Evolutionary conservation across 1,140 invertebrate genomes (phyloP), one percentile per base, ranked within the genome.

Genomic region (Proctacanthus coquilletti): DNA sequence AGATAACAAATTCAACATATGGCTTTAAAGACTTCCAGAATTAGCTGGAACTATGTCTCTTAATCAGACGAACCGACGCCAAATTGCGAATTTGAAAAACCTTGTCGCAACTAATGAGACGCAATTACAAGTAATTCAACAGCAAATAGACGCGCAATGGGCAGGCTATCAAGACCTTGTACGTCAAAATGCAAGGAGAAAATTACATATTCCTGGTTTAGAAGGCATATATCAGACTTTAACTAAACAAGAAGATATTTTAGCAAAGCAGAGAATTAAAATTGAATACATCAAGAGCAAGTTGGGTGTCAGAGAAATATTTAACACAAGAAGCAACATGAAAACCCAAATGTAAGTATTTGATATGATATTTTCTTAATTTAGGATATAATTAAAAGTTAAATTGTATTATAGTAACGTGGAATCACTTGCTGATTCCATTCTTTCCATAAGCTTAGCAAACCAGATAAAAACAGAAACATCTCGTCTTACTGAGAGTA

Each of bases 171-270:
- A 63, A 45, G 61, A 69, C 39, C 56, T 66, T 35, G 51, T 62
- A 13, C 54, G 61, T 2, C 64, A 64, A 39, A 64, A 63, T 25
- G 50, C 49, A 20, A 62, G 53, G 27, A 52, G 60, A 11, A 58
- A 53, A 40, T 54, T 64, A 50, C 62, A 62, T 46, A 69, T 74
- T 44, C 69, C 70, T 2, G 72, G 68, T 2, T 48, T 78, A 42
- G 76, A 80, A 49, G 66, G 70, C 18, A 69, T 80, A 4, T 80
- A 77, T 52, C 72, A 77, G 50, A 67, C 72, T 0, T 61, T 80
- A 41, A 69, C 75, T 8, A 67, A 64, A 21, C 71, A 78, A 25
- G 70, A 70, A 43, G 72, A 74, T 36, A 65, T 72, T 11, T 45
- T 74, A 3, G 61, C 64, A 13, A 61, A 69, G 33, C 71, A 75